A percentile compares a stretch with the other conserved stretches of the same genome.
These are phyloP conservation scores for Psylliodes chrysocephalus DNA, from an alignment of 2,888 invertebrate genomes.

Conservation along the genomic window DNA sequence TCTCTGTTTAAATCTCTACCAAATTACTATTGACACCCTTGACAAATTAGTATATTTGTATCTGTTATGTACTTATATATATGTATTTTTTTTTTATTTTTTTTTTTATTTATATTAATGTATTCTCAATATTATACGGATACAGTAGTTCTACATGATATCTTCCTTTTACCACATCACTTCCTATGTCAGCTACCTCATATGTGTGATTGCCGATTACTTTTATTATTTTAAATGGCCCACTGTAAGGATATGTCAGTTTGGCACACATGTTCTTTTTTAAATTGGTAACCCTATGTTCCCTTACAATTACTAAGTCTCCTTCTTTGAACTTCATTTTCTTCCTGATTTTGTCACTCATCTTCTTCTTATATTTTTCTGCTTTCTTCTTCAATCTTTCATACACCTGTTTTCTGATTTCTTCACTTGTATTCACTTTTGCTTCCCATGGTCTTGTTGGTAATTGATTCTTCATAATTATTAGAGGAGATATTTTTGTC, in stretches of 20 bases:
- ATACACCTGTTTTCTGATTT: conserved; percentile 9
- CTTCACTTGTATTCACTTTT: neutral
- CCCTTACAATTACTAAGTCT: conserved; percentile 18
- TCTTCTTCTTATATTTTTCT: conserved; percentile 2
- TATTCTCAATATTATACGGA: neutral
- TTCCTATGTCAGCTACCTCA: neutral
- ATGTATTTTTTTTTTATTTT: no score
- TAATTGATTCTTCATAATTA: neutral
- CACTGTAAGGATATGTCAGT: conserved; percentile 14
- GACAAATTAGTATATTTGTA: no score
- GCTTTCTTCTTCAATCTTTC: neutral
- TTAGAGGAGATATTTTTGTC: conserved; percentile 9
- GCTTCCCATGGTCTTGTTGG: conserved; percentile 24
- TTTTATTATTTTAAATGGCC: conserved; percentile 11
- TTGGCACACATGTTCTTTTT: conserved; percentile 14
- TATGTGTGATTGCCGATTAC: neutral
- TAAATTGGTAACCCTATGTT: conserved; percentile 6
- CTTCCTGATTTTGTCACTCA: neutral
- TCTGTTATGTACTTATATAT: no score
- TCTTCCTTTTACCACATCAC: neutral
- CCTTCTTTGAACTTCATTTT: conserved; percentile 7
- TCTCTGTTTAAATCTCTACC: no score
- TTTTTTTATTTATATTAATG: no score
- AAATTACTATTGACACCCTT: no score
- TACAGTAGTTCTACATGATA: neutral